Base-by-base conservation (phyloP, 2,888 invertebrate species). In the Drosophila aldrichi region DNA sequence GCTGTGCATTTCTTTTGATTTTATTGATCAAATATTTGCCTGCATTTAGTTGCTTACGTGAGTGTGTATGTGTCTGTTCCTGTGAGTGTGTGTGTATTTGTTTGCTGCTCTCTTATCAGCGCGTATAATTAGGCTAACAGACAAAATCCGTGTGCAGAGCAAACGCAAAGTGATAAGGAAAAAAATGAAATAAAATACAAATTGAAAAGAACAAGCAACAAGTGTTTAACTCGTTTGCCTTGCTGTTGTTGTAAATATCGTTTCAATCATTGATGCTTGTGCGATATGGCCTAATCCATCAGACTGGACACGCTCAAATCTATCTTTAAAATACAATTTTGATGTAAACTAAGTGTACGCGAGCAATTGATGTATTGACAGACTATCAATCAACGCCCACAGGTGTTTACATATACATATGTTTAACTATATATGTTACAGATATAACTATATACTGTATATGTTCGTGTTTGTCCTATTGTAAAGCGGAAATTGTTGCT, bases 1-100 rank as follows among this genome's bases (percentile, higher is more conserved):
- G 79, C 49, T 65, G 64, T 46, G 51, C 60, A 59, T 52, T 76
- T 78, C 60, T 58, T 73, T 62, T 52, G 79, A 66, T 25, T 81
- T 77, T 82, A 82, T 82, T 82, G 82, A 88, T 88, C 83, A 82
- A 82, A 82, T 88, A 86, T 88, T 85, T 88, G 69, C 48, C 16
- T 44, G 43, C 41, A 58, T 46, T n/a, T 18, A 29, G 22, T 7
- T 72, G 46, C 18, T 20, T 49, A 18, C 32, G 18, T 49, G 18
- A 18, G 12, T 32, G 18, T 56, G 34, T 66, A 29, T 57, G 36
- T 54, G 22, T 55, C 41, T 74, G 43, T 44, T 16, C 38, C 49
- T 41, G 43, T 75, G 52, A 22, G 14, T 46, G 38, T 32, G 43
- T 69, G 55, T 70, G 65, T 48, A 25, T 63, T 16, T 38, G 61